phyloP scores from a whole-genome alignment of 2,888 invertebrate species.

The Sussaba pulchella region DNA sequence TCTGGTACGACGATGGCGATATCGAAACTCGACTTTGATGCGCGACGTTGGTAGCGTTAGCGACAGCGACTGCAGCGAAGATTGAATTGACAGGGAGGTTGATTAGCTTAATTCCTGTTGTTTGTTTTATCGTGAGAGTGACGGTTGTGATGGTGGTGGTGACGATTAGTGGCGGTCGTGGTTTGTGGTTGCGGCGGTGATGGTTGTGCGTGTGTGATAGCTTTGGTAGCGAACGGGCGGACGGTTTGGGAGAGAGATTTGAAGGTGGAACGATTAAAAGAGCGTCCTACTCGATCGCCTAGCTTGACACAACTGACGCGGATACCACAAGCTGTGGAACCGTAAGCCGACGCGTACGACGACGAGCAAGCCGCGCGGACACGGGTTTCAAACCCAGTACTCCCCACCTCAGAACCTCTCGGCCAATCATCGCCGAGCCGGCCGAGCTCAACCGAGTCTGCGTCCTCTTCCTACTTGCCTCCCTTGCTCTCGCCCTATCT shows the following conservation, averaged over 20 bases:
- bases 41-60: slow-evolving; percentile 59
- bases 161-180: slow-evolving; percentile 32
- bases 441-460: slow-evolving; percentile 69
- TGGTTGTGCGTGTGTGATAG: slow-evolving; percentile 71
- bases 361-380: slow-evolving; percentile 65
- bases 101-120: slow-evolving; percentile 11
- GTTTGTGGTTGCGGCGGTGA: slow-evolving; percentile 47
- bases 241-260: slow-evolving; percentile 77
- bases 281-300: slow-evolving; percentile 84
- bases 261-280: slow-evolving; percentile 82
- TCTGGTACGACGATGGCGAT: slow-evolving; percentile 25
- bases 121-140: slow-evolving; percentile 7
- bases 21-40: slow-evolving; percentile 33
- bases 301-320: slow-evolving; percentile 84
- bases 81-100: slow-evolving; percentile 17
- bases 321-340: slow-evolving; percentile 70
- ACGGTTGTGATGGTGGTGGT: slow-evolving; percentile 16
- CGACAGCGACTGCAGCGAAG: slow-evolving; percentile 47
- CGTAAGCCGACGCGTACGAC: slow-evolving; percentile 71
- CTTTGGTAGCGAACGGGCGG: slow-evolving; percentile 73
- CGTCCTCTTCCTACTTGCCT: slow-evolving; percentile 48
- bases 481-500: slow-evolving; percentile 39
- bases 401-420: slow-evolving; percentile 66
- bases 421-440: slow-evolving; percentile 77
- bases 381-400: slow-evolving; percentile 78